Base-by-base conservation (phyloP, 2,113 vertebrate species). In the Aramus guarauna region DNA sequence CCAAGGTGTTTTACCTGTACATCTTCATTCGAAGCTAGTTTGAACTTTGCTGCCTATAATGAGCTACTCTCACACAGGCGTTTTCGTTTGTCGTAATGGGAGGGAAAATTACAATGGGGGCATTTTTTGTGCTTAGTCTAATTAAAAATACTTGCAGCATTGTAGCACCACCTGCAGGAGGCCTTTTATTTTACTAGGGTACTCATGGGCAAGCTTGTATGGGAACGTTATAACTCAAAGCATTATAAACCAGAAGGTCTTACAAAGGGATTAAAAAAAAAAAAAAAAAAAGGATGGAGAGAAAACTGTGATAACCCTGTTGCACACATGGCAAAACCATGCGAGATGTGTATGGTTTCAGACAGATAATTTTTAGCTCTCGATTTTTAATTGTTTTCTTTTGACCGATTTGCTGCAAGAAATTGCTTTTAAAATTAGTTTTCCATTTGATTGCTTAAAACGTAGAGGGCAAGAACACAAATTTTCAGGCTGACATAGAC, bases 111-210 rank as follows among this genome's bases (percentile, higher is more conserved):
- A 50, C 88, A 95, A 97, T 95, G 95, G 92, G 94, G 78, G 80
- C 19, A 53, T 81, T 95, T 92, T 88, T 89, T 68, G 43, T 58
- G 27, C 67, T 50, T 64, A 13, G 0, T n/a, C 68, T 75, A 92
- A 97, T 96, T 96, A 86, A 83, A 97, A 94, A 93, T 93, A 94
- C 95, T 96, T 87, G 74, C 68, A 98, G 97, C 96, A 81, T 95
- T 97, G 81, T 87, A 98, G 97, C 97, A 97, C 98, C 98, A 98
- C 97, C 98, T 98, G 95, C 97, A 98, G 98, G 98, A 96, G 56
- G 64, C 47, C 74, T 91, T 90, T 91, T 78, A 62, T 82, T 95
- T 97, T 96, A 78, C 88, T 85, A 30, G 34, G 47, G 91, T 95
- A 39, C 16, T 86, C 59, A n/a, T 37, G 58, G 55, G 27, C 19